A percentile compares a stretch with the other conserved stretches of the same genome.
Conservation (phyloP, 2,113 vertebrate species). For the Lepidothrix coronata region DNA sequence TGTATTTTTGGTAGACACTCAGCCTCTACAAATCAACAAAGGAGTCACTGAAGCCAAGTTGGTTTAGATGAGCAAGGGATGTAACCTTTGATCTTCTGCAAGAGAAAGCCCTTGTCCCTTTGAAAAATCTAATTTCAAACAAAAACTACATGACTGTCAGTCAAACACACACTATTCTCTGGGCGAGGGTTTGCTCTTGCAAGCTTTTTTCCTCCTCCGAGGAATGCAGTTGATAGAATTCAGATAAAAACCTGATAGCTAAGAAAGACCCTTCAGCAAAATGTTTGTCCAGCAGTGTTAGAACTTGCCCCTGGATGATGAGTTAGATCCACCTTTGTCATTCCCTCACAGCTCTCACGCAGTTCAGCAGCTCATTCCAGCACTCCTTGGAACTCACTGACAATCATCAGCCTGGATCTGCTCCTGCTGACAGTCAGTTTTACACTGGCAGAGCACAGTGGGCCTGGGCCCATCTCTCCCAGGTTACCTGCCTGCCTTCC, state of each 20-base stretch:
- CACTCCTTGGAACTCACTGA: not conserved
- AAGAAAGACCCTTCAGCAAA: slow-evolving; percentile 61
- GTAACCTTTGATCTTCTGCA: slow-evolving; percentile 6
- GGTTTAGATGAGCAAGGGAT: slow-evolving; percentile 3
- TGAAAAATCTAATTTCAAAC: slow-evolving; percentile 18
- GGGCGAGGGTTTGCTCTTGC: not conserved
- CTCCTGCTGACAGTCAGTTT: not conserved
- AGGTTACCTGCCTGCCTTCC: not conserved
- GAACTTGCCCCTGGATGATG: slow-evolving; percentile 52
- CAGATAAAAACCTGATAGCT: slow-evolving; percentile 39
- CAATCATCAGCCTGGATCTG: not conserved
- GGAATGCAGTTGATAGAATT: slow-evolving; percentile 12
- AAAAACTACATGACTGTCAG: not conserved
- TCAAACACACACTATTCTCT: not conserved
- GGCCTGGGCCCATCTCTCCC: not conserved
- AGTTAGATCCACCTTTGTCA: slow-evolving; percentile 4
- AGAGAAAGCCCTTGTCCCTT: slow-evolving; percentile 15
- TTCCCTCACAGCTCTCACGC: not conserved
- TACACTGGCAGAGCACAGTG: not conserved
- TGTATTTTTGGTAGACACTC: not conserved
- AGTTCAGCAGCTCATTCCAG: not conserved
- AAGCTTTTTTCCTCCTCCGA: not conserved
- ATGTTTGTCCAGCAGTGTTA: slow-evolving; percentile 47
- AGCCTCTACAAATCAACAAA: slow-evolving; percentile 6
- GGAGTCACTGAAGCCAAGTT: not conserved